Base-by-base conservation (phyloP, 2,888 invertebrate species). In the Ectropis crepuscularia region DNA sequence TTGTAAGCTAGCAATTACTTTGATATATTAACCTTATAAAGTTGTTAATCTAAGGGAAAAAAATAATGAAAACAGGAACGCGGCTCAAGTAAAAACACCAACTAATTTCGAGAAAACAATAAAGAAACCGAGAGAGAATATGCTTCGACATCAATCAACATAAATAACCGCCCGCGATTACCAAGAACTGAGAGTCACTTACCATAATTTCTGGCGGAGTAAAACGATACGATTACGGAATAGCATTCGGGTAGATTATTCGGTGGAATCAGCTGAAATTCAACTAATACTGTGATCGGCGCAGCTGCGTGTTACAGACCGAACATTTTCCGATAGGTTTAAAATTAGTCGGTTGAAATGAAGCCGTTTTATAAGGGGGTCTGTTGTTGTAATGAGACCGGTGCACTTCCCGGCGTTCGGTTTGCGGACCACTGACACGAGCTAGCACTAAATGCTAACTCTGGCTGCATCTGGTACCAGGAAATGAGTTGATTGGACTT, bases 401-500 rank as follows among this genome's bases (percentile, higher is more conserved):
- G 74, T 68, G 75, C 69, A 79, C 79, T 83, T 79, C 79, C 82
- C 80, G 82, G 75, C 77, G 73, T 68, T 65, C 71, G 74, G 73
- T 76, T 79, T 72, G 75, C 77, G 64, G 68, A 71, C 76, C 76
- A 76, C 78, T 75, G 79, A 74, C 68, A 75, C 66, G 72, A 72
- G 75, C 78, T 77, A 65, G 68, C 70, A 79, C 77, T 82, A 77
- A 79, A 78, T 76, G 75, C 73, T 73, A 70, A 67, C 73, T 73
- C 74, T 75, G 74, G 76, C 74, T 74, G 73, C 76, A 75, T 74
- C 71, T 73, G 74, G 77, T 72, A 83, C 83, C 83, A 83, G 88
- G 87, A 88, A 88, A 80, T 80, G 75, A 72, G 74, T 69, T 70
- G 77, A 78, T 64, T 60, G 73, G 77, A 78, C 80, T 88, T 88